These are phyloP conservation scores for Aix galericulata DNA, from an alignment of 2,113 vertebrate species.

Conservation along the genomic window DNA sequence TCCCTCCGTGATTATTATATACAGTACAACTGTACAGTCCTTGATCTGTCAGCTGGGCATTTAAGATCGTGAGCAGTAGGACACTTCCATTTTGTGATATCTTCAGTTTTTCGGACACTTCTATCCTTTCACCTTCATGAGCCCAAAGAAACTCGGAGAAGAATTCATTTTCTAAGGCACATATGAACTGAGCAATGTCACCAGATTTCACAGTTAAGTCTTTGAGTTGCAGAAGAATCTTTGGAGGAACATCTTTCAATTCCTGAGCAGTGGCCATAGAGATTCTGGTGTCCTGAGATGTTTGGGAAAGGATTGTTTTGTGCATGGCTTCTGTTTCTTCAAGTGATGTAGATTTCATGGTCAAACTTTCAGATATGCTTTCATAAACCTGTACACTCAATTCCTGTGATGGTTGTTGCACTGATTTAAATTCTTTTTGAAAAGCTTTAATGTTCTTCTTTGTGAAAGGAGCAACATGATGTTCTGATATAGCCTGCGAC, in stretches of 20 bases:
- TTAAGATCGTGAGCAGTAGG: constrained; percentile 79
- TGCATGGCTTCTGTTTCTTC: constrained; percentile 35
- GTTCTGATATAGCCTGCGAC: constrained; percentile 74
- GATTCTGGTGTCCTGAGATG: constrained; percentile 29
- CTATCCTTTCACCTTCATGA: constrained; percentile 77
- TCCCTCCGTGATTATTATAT: constrained; percentile 78
- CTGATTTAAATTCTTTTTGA: constrained; percentile 76
- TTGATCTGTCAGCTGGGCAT: constrained; percentile 80
- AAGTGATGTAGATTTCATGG: constrained; percentile 51
- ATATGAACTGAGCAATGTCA: constrained; percentile 82
- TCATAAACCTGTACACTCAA: constrained; percentile 76
- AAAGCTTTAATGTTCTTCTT: constrained; percentile 76
- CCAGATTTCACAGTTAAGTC: constrained; percentile 80
- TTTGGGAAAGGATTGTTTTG: constrained; percentile 50
- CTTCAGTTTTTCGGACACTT: constrained; percentile 77
- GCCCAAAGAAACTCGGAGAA: constrained; percentile 80
- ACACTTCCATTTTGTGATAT: constrained; percentile 76
- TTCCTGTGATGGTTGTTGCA: constrained; percentile 72
- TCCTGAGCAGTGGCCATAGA: constrained; percentile 17
- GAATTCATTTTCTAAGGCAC: constrained; percentile 81
- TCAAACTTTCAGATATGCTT: constrained; percentile 77
- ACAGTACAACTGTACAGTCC: constrained; percentile 84
- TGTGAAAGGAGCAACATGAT: constrained; percentile 71
- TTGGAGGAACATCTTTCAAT: constrained; percentile 37
- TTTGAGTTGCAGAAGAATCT: constrained; percentile 79